Conservation (phyloP, 2,113 vertebrate species). For the Neopipo cinnamomea region DNA sequence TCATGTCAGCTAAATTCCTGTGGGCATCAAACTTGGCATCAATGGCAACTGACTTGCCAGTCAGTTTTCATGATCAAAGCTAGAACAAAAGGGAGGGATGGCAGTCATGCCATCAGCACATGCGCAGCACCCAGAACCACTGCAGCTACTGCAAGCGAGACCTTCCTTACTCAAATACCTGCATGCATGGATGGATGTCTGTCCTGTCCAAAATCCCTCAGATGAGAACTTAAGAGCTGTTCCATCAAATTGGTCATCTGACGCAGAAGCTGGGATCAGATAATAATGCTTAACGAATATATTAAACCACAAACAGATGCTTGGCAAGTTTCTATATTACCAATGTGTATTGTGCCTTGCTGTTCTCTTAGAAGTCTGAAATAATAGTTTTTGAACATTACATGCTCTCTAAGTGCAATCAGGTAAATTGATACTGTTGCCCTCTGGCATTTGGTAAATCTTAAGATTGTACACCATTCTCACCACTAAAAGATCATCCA, state of each 20-base stretch:
- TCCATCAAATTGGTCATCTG: not conserved
- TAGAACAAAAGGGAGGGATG: not conserved
- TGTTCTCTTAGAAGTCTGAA: not conserved
- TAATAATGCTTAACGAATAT: not conserved
- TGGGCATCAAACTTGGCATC: not conserved
- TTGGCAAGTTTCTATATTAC: not conserved
- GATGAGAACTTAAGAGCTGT: not conserved
- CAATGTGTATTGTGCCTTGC: not conserved
- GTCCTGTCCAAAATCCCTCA: not conserved
- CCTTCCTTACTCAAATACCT: not conserved
- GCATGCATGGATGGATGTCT: not conserved
- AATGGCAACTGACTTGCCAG: not conserved
- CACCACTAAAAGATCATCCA: not conserved
- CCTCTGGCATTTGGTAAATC: not conserved
- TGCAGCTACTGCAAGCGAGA: not conserved
- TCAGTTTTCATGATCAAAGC: not conserved
- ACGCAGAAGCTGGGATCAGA: not conserved
- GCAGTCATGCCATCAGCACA: not conserved
- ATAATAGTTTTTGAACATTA: not conserved
- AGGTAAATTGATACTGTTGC: not conserved
- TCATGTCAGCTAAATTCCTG: not conserved
- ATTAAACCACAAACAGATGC: not conserved
- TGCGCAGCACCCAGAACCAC: not conserved
- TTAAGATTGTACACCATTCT: not conserved
- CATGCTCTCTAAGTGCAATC: not conserved